Conservation (phyloP, 2,888 invertebrate genomes). For the Lissocephala sabroskyi region DNA sequence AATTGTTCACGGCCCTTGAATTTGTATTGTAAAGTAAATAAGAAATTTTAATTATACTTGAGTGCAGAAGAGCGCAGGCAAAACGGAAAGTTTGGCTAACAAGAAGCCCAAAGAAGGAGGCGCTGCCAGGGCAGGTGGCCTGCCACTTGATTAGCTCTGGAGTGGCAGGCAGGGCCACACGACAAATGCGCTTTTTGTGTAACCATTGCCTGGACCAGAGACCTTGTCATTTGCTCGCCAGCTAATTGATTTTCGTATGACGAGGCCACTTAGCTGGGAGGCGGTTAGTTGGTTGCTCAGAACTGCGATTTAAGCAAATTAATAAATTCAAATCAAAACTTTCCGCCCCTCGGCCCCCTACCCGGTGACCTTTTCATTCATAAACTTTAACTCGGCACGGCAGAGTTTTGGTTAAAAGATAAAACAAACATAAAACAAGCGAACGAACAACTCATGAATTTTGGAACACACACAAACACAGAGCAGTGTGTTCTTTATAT, state of each 20-base stretch:
- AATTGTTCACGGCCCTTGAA: slow-evolving; percentile 29
- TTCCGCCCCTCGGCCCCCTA: too few relatives aligned
- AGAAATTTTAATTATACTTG: slow-evolving; percentile 41
- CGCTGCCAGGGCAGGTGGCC: neutral
- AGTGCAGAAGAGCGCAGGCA: slow-evolving; percentile 19
- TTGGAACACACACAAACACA: slow-evolving; percentile 15
- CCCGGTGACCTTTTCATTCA: too few relatives aligned
- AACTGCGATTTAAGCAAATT: too few relatives aligned
- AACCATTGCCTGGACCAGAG: too few relatives aligned
- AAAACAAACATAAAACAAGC: slow-evolving; percentile 29
- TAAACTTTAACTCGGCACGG: too few relatives aligned
- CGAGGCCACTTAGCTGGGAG: too few relatives aligned
- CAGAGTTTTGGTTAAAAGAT: slow-evolving; percentile 11
- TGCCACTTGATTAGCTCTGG: neutral
- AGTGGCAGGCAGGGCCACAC: too few relatives aligned
- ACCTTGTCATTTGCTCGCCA: neutral
- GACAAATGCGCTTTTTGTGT: neutral
- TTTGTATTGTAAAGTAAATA: slow-evolving; percentile 43
- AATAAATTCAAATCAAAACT: too few relatives aligned
- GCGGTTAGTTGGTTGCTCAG: too few relatives aligned
- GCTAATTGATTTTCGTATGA: slow-evolving; percentile 1
- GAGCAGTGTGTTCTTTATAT: neutral
- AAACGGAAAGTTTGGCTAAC: too few relatives aligned
- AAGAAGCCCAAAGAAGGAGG: neutral
- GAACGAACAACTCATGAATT: slow-evolving; percentile 31